A percentile compares a stretch with the other conserved stretches of the same genome.
Evolutionary conservation across 2,888 invertebrate genomes (phyloP).

Genomic region (Agriopis leucophaearia): DNA sequence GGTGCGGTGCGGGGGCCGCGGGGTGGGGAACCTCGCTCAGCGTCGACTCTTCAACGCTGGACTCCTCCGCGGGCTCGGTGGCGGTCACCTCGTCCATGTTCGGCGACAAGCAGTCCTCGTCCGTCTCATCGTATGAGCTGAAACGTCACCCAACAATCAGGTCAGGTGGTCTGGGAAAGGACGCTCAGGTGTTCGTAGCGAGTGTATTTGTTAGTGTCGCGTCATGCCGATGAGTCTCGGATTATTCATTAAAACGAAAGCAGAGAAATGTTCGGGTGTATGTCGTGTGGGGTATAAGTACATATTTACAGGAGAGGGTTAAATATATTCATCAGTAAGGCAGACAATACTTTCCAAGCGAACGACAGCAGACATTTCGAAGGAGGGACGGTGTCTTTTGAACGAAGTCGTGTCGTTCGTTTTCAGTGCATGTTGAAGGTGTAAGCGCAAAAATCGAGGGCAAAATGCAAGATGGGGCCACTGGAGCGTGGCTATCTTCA

Average conservation of each 20-base stretch:
- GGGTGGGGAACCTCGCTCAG: constrained; percentile 67
- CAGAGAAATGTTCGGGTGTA: constrained; percentile 55
- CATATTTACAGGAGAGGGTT: constrained; percentile 69
- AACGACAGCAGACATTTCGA: constrained; percentile 59
- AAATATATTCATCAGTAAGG: constrained; percentile 81
- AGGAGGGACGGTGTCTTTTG: constrained; percentile 45
- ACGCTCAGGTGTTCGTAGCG: constrained; percentile 53
- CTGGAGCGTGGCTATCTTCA: constrained; percentile 31
- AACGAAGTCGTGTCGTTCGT: constrained; percentile 34
- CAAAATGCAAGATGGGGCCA: constrained; percentile 62
- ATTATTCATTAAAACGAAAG: constrained; percentile 75
- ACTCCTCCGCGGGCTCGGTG: constrained; percentile 79
- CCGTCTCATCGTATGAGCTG: constrained; percentile 90
- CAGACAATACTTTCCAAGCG: constrained; percentile 78
- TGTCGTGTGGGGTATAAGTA: constrained; percentile 53
- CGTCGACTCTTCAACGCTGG: constrained; percentile 79
- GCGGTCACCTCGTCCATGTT: constrained; percentile 88
- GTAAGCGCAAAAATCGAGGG: constrained; percentile 67
- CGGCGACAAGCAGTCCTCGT: constrained; percentile 89
- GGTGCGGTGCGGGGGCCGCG: constrained; percentile 49
- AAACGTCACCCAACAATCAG: constrained; percentile 50
- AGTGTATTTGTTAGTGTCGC: constrained; percentile 80
- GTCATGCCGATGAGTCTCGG: constrained; percentile 72
- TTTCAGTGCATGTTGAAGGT: constrained; percentile 64
- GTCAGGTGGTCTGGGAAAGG: neutral